Evolutionary conservation across 2,888 invertebrate genomes (phyloP).

Genomic region (Enoplolaimus lenunculus): DNA sequence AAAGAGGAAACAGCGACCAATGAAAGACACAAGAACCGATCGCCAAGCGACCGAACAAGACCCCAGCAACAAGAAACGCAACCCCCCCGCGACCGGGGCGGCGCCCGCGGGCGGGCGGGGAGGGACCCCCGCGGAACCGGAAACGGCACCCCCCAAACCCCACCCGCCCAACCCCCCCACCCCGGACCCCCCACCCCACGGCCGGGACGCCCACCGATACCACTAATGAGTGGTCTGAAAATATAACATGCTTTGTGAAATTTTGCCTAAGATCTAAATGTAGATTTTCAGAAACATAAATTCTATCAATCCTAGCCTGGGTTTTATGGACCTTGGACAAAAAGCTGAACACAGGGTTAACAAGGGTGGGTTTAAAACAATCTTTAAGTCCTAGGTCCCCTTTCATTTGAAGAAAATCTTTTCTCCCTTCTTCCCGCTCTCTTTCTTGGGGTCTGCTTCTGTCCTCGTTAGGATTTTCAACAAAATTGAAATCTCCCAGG

Average conservation of each 20-base stretch:
- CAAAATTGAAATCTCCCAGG: conserved; percentile 11
- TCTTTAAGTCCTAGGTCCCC: neutral
- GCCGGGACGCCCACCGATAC: too few species aligned
- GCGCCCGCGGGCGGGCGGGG: too few species aligned
- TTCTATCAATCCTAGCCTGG: neutral
- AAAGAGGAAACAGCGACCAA: too few species aligned
- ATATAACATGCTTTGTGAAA: neutral
- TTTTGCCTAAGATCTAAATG: too few species aligned
- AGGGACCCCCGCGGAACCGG: too few species aligned
- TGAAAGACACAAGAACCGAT: too few species aligned
- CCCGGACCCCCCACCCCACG: too few species aligned
- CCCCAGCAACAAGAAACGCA: too few species aligned
- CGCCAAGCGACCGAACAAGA: too few species aligned
- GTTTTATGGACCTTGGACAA: neutral
- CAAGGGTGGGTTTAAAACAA: neutral
- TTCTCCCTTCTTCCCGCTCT: neutral
- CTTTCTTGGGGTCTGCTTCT: neutral
- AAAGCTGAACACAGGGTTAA: neutral
- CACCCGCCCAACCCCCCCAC: too few species aligned
- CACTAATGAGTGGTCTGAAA: neutral
- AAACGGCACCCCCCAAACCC: too few species aligned
- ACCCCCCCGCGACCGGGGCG: too few species aligned
- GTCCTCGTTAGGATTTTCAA: neutral
- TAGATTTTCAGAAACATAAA: neutral
- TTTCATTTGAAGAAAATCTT: neutral